Conservation (phyloP, 2,797 vertebrate genomes). For the Onychomys torridus region DNA sequence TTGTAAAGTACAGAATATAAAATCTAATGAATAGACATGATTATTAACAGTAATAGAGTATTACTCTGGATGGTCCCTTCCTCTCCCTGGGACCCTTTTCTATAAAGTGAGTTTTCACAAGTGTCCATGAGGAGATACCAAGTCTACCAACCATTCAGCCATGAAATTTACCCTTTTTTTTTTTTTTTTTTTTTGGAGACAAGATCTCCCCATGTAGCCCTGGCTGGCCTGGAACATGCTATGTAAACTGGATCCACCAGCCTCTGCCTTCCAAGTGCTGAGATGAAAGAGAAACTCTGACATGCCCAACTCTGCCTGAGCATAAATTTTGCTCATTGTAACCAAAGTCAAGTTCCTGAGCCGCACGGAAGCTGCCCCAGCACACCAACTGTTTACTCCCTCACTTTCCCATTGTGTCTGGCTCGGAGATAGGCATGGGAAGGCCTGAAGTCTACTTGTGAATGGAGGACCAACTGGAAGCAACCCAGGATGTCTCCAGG, state of each 20-base stretch:
- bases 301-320: background rate
- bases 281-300: background rate
- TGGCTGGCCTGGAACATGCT: background rate
- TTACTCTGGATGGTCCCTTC: background rate
- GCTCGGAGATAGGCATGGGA: background rate
- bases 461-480: background rate
- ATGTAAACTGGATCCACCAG: accelerated
- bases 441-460: background rate
- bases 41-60: background rate
- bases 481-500: background rate
- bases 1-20: background rate
- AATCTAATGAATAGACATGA: background rate
- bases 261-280: background rate
- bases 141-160: background rate
- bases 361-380: background rate
- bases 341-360: background rate
- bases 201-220: background rate
- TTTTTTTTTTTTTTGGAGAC: background rate
- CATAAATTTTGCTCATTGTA: background rate
- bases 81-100: background rate
- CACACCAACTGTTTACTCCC: background rate
- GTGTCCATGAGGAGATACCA: background rate
- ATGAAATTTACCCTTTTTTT: background rate
- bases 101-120: background rate
- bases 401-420: background rate